These are phyloP conservation scores for Rosalia funebris DNA, from an alignment of 2,888 invertebrate genomes.

Conservation along the genomic window DNA sequence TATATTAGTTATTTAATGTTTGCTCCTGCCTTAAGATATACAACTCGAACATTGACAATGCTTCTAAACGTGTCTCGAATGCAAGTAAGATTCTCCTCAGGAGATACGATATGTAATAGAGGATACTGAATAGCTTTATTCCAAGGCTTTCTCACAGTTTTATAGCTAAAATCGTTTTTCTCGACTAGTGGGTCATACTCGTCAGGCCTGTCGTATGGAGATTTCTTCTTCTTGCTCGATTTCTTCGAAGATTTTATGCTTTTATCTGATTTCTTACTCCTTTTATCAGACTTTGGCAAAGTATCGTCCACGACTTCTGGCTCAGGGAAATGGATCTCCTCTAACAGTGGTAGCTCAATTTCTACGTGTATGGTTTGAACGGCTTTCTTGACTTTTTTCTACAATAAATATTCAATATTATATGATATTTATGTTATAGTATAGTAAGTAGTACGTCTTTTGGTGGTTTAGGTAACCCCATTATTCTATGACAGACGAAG, in stretches of 20 bases:
- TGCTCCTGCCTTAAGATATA: slow-evolving; percentile 69
- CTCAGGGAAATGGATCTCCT: slow-evolving; percentile 45
- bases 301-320: slow-evolving; percentile 31
- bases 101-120: slow-evolving; percentile 63
- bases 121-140: slow-evolving; percentile 67
- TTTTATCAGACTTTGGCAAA: slow-evolving; percentile 37
- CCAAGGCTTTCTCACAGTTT: slow-evolving; percentile 67
- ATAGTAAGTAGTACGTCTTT: slow-evolving; percentile 61
- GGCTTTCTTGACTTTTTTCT: slow-evolving; percentile 54
- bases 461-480: slow-evolving; percentile 67
- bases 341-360: slow-evolving; percentile 68
- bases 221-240: slow-evolving; percentile 29
- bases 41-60: slow-evolving; percentile 64
- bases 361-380: slow-evolving; percentile 67
- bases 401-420: slow-evolving; percentile 30
- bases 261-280: slow-evolving; percentile 23
- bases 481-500: slow-evolving; percentile 66
- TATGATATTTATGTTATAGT: neutral
- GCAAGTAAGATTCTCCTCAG: slow-evolving; percentile 65
- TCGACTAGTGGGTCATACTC: slow-evolving; percentile 52
- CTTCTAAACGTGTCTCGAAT: slow-evolving; percentile 70
- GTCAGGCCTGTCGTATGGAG: slow-evolving; percentile 48
- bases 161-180: slow-evolving; percentile 61
- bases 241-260: slow-evolving; percentile 21
- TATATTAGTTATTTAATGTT: too few relatives aligned